Conservation (phyloP, 2,888 invertebrate genomes). For the Morpho achilles region DNA sequence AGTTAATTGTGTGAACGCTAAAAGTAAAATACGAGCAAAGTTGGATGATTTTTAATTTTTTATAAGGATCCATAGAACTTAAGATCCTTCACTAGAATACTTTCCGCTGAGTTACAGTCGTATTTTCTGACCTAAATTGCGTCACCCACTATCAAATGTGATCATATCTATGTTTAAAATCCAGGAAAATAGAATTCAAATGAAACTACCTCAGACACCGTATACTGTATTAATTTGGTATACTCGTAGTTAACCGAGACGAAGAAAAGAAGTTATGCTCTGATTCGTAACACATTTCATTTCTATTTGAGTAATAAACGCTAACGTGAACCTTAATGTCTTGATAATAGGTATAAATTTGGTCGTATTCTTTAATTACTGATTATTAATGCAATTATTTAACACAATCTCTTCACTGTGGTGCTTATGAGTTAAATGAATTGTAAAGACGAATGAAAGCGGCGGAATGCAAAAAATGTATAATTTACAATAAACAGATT, state of each 20-base stretch:
- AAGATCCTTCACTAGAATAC: too few relatives aligned
- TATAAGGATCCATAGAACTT: too few relatives aligned
- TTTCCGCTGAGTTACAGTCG: too few relatives aligned
- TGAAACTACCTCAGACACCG: conserved; percentile 31
- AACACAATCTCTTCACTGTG: conserved; percentile 8
- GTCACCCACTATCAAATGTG: too few relatives aligned
- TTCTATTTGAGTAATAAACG: conserved; percentile 40
- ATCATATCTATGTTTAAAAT: too few relatives aligned
- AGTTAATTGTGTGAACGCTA: too few relatives aligned
- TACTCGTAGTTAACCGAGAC: conserved; percentile 61
- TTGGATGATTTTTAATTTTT: too few relatives aligned
- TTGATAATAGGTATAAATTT: conserved; percentile 39
- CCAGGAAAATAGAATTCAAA: too few relatives aligned
- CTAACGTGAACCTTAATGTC: conserved; percentile 19
- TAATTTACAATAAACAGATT: background rate
- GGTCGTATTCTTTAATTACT: conserved; percentile 16
- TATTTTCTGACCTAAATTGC: too few relatives aligned
- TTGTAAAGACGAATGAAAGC: conserved; percentile 2
- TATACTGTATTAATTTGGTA: conserved; percentile 66
- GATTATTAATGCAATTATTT: conserved; percentile 22
- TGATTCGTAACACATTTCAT: conserved; percentile 69
- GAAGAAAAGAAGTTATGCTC: conserved; percentile 52
- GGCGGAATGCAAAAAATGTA: background rate
- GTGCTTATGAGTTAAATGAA: conserved; percentile 4
- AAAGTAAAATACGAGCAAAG: too few relatives aligned